Evolutionary conservation across 2,888 invertebrate species (phyloP), one percentile per base, ranked within the genome.

Genomic region (Lasioglossum figueresi): DNA sequence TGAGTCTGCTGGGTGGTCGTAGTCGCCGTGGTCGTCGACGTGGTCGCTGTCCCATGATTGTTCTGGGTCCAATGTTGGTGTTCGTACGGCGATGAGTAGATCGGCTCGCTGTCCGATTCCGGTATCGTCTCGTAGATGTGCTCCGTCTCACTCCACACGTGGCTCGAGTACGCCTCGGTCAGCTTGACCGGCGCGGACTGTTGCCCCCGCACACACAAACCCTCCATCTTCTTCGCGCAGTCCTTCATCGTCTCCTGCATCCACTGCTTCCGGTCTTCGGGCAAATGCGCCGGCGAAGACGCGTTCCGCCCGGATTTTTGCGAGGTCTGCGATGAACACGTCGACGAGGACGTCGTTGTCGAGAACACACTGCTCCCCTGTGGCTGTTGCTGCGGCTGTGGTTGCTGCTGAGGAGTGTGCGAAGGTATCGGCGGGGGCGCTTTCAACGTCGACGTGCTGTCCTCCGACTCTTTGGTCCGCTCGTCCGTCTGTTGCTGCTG

Each of bases 121-220:
- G 96, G 96, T 89, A 97, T 97, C 4, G 97, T 97, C 93, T 97
- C 97, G 91, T 97, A 97, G 80, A 97, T 97, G 91, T 97, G 97
- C 88, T 97, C 97, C 23, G 95, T 96, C 85, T 96, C 96, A 86
- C 94, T 94, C 94, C 94, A 94, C 1, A 93, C 91, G 76, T 93
- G 93, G 76, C 91, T 93, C 43, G 93, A 92, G 37, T 94, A 94
- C 6, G 93, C 92, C n/a, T 93, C 94, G 23, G 92, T 87, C n/a
- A 94, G 87, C 48, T 93, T 93, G 8, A 93, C 91, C 81, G 82
- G 23, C 4, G 63, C 16, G 1, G 94, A 92, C 56, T 91, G 90
- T 5, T 91, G 91, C 0, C 88, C 82, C 1, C 92, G 91, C 5
- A 93, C 59, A 4, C 85, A 90, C 8, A 94, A 76, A 12, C 87